phyloP scores from a whole-genome alignment of 2,888 invertebrate genomes.

The Prenolepis imparis region DNA sequence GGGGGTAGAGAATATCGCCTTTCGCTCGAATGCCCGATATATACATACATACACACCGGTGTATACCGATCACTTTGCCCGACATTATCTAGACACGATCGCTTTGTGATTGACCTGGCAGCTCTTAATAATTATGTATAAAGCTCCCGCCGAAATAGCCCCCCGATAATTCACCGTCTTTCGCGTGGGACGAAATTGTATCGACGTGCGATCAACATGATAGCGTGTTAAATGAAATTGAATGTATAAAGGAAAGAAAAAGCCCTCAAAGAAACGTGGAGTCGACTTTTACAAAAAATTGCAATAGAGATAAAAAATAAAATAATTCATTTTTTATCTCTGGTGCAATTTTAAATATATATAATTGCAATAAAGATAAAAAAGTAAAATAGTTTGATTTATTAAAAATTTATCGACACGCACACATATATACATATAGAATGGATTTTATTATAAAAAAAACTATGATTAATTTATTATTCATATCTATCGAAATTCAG shows the following conservation, averaged over 20 bases:
- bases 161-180: background rate
- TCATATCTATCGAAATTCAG: background rate
- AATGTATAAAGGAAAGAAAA: background rate
- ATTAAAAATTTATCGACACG: background rate
- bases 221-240: background rate
- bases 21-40: slow-evolving; percentile 31
- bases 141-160: slow-evolving; percentile 21
- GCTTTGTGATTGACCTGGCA: background rate
- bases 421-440: background rate
- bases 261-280: background rate
- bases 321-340: background rate
- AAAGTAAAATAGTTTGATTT: background rate
- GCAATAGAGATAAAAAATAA: background rate
- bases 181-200: background rate
- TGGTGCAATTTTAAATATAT: too few species aligned
- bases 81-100: slow-evolving; percentile 34
- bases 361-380: background rate
- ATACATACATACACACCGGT: background rate
- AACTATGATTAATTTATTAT: too few species aligned
- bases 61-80: slow-evolving; percentile 29
- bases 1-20: slow-evolving; percentile 28
- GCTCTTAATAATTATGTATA: slow-evolving; percentile 22
- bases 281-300: background rate
- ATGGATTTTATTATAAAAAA: too few species aligned
- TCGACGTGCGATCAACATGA: slow-evolving; percentile 21